phyloP scores from a whole-genome alignment of 2,797 vertebrate genomes.

The Sebastes ruberrimus region DNA sequence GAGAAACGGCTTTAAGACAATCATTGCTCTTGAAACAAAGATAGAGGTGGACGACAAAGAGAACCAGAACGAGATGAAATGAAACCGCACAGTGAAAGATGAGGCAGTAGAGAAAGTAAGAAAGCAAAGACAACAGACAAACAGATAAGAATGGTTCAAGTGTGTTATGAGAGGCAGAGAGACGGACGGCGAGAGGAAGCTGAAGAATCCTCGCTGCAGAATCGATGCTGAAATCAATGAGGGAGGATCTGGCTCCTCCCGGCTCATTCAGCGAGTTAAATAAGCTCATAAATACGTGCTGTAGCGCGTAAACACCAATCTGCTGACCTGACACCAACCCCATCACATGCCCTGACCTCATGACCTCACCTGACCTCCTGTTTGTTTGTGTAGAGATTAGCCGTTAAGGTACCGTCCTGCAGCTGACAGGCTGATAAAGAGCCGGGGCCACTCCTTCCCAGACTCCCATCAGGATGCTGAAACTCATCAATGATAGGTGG shows the following conservation, averaged over 20 bases:
- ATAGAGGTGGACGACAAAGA: not conserved
- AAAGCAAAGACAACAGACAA: not conserved
- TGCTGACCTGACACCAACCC: not conserved
- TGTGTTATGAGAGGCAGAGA: not conserved
- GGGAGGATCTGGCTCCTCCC: not conserved
- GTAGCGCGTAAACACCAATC: not conserved
- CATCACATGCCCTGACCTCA: not conserved
- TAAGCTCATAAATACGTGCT: constrained; percentile 1
- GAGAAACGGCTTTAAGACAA: not conserved
- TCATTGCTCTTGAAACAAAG: not conserved
- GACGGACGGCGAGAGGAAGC: not conserved
- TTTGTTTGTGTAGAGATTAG: not conserved
- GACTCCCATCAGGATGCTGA: not conserved
- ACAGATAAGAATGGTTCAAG: not conserved
- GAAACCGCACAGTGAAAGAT: not conserved
- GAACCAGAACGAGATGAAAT: not conserved
- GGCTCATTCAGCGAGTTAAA: constrained; percentile 13
- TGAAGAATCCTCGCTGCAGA: not conserved
- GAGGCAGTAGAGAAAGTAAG: not conserved
- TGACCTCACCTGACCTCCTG: not conserved
- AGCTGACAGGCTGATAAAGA: not conserved
- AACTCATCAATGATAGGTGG: not conserved
- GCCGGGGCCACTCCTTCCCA: not conserved
- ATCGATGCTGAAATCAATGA: constrained; percentile 23
- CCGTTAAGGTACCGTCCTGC: not conserved